A percentile compares a stretch with the other conserved stretches of the same genome.
Conservation (phyloP, 1,140 invertebrate species). For the Scaptomyza pallida region DNA sequence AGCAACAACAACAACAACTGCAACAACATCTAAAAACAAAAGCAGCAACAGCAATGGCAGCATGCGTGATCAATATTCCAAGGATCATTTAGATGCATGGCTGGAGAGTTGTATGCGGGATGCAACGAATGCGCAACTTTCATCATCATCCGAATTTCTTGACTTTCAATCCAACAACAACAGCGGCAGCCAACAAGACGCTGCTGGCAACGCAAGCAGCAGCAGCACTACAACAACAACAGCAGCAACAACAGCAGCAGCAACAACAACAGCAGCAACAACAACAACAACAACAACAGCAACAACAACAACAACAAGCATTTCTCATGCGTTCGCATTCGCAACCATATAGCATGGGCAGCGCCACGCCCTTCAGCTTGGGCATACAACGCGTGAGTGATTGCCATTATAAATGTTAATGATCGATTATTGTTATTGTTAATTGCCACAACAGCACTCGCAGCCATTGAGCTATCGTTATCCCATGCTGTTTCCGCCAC, state of each 20-base stretch:
- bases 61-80: conserved; percentile 56
- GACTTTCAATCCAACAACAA: conserved; percentile 74
- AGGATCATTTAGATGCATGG: conserved; percentile 81
- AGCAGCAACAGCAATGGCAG: conserved; percentile 37
- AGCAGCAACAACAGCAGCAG: conserved; percentile 46
- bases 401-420: conserved; percentile 34
- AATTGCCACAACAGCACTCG: conserved; percentile 53
- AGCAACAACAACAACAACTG: conserved; percentile 10
- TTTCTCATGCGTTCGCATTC: conserved; percentile 60
- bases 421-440: conserved; percentile 1
- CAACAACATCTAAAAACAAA: conserved; percentile 21
- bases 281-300: conserved; percentile 41
- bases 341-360: conserved; percentile 57
- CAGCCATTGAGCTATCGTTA: conserved; percentile 69
- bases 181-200: conserved; percentile 28
- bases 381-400: conserved; percentile 78
- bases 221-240: conserved; percentile 44
- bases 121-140: conserved; percentile 75
- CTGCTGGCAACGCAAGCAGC: conserved; percentile 45
- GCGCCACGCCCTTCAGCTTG: conserved; percentile 70
- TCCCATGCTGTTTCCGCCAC: conserved; percentile 72
- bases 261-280: conserved; percentile 46
- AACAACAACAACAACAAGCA: conserved; percentile 60
- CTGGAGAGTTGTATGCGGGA: conserved; percentile 79
- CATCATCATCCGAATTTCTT: conserved; percentile 80